Conservation (phyloP, 2,113 vertebrate species). For the Channa maculata region DNA sequence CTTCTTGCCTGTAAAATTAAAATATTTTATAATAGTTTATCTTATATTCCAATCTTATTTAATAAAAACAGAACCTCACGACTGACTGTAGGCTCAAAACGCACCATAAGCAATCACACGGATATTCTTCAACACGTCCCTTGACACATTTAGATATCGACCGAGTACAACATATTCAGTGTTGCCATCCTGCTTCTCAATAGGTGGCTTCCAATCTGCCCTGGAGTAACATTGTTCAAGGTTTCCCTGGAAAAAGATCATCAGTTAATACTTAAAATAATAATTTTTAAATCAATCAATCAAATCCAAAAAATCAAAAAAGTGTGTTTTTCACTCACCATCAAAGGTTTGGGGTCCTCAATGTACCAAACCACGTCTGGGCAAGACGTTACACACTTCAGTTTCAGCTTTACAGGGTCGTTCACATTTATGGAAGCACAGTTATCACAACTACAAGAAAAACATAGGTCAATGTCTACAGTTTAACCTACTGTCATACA, state of each 20-base stretch:
- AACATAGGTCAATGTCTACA: constrained; percentile 21
- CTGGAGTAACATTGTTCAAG: constrained; percentile 57
- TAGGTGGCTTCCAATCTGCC: constrained; percentile 53
- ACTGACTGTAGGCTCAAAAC: constrained; percentile 9
- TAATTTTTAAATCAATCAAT: background rate
- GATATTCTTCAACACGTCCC: constrained; percentile 58
- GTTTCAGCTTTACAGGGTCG: constrained; percentile 59
- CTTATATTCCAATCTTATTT: too few relatives aligned
- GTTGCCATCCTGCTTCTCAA: constrained; percentile 57
- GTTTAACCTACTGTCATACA: too few relatives aligned
- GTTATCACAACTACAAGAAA: constrained; percentile 70
- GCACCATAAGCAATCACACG: constrained; percentile 80
- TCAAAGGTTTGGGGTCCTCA: constrained; percentile 59
- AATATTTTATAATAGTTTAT: too few relatives aligned
- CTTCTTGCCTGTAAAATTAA: constrained; percentile 48
- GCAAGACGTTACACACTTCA: constrained; percentile 73
- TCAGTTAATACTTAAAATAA: background rate
- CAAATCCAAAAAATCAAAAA: too few relatives aligned
- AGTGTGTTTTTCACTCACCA: constrained; percentile 54
- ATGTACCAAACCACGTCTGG: constrained; percentile 78
- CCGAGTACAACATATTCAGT: constrained; percentile 66
- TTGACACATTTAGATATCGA: constrained; percentile 57
- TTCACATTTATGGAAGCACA: constrained; percentile 60
- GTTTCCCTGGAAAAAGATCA: constrained; percentile 54
- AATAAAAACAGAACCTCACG: too few relatives aligned